Base-by-base conservation (phyloP, 2,888 invertebrate genomes). In the Hypena proboscidalis region DNA sequence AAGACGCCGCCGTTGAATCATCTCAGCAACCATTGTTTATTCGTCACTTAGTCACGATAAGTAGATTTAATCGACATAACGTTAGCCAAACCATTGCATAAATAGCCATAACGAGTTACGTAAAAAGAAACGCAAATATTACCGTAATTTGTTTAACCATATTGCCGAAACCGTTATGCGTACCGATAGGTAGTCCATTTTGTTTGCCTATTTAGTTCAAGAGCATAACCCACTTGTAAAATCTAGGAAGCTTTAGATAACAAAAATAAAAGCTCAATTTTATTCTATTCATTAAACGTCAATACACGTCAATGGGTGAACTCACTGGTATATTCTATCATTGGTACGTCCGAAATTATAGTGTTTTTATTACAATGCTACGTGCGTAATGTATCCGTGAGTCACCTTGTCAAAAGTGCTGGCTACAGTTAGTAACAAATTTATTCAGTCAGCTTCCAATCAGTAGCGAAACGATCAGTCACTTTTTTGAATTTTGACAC, bases 61-160 rank as follows among this genome's bases (percentile, higher is more conserved):
- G 34, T 47, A 49, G 43, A 57, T 45, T 41, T 36, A 46, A 56
- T 52, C 61, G 40, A 27, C 40, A 45, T 26, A 34, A 33, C 27
- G 42, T 43, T 52, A 27, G 38, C 19, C 39, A 22, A 36, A 31
- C 39, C 38, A 50, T 65, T 59, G 61, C 48, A 61, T 58, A 57
- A 52, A 64, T 62, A 54, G 52, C 58, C 46, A 53, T 50, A 53
- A 50, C 32, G 15, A 54, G 55, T 77, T 76, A 76, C 74, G 74
- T 77, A 80, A 83, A 73, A 61, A 60, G 58, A 65, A 71, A 71
- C 64, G 67, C 58, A 64, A 75, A 74, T 68, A 71, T 79, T 74
- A 63, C 75, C 71, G 74, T 74, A 79, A 76, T 56, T 51, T 53
- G 59, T 48, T 46, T 47, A 54, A 38, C 48, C 55, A 58, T 54